Percentiles rank a stretch among this genome's conserved stretches.
phyloP scores from a whole-genome alignment of 2,113 vertebrate species.

The Hassar affinis region DNA sequence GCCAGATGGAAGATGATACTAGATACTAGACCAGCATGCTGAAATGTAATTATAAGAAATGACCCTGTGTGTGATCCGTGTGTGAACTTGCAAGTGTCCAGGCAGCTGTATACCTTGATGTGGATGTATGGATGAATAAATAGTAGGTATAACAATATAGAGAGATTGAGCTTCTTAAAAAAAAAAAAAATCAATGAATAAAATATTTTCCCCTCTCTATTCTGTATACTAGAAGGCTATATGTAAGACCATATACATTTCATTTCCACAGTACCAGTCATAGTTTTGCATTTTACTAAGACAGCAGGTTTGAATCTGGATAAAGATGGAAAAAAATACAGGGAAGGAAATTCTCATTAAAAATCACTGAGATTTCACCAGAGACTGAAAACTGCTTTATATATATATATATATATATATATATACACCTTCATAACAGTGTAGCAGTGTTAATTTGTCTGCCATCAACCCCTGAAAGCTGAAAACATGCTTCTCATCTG shows the following conservation, averaged over 20 bases:
- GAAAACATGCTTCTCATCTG: conserved; percentile 42
- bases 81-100: conserved; percentile 24
- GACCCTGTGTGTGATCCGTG: neutral
- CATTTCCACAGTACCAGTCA: conserved; percentile 20
- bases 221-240: neutral
- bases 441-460: conserved; percentile 47
- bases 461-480: conserved; percentile 34
- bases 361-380: neutral
- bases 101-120: conserved; percentile 19
- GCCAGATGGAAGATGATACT: neutral
- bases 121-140: conserved; percentile 31
- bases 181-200: neutral
- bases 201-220: neutral
- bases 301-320: conserved; percentile 6
- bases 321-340: neutral
- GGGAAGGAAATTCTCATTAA: neutral
- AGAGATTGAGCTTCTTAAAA: conserved; percentile 43
- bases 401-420: neutral
- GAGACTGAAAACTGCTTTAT: neutral
- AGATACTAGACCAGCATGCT: neutral
- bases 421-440: conserved; percentile 12
- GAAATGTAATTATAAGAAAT: neutral
- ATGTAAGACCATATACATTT: neutral
- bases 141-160: neutral
- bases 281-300: conserved; percentile 51